phyloP scores from a whole-genome alignment of 2,113 vertebrate genomes.

The Malurus elegans region DNA sequence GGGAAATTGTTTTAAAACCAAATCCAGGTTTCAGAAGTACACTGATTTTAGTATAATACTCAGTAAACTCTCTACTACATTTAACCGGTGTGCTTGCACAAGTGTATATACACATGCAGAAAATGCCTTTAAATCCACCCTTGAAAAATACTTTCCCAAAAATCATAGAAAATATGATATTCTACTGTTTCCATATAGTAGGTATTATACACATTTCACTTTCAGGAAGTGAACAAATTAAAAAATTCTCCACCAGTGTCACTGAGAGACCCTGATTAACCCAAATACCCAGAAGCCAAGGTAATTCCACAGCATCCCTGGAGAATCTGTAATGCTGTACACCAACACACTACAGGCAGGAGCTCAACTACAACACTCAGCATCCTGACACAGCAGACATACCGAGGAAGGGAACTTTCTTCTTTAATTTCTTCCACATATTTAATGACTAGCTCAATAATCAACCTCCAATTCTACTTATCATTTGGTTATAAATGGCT shows the following conservation, averaged over 20 bases:
- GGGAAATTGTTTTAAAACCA: neutral
- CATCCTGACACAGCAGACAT: neutral
- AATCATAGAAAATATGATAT: neutral
- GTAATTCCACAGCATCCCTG: neutral
- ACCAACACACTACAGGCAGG: neutral
- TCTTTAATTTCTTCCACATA: neutral
- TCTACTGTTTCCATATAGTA: neutral
- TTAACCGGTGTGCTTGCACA: rapidly evolving
- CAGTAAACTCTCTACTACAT: neutral
- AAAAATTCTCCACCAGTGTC: neutral
- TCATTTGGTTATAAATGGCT: neutral
- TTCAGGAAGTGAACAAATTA: neutral
- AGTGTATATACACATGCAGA: neutral
- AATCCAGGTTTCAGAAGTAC: neutral
- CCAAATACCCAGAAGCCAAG: neutral
- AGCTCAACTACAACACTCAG: neutral
- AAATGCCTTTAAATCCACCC: neutral
- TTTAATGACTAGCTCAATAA: neutral
- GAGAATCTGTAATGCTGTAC: neutral
- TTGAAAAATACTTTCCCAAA: neutral
- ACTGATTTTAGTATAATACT: neutral
- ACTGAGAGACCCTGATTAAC: neutral
- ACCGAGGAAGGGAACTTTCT: neutral
- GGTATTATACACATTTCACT: neutral
- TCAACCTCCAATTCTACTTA: neutral